phyloP scores from a whole-genome alignment of 2,797 vertebrate genomes.

The Furcifer pardalis region DNA sequence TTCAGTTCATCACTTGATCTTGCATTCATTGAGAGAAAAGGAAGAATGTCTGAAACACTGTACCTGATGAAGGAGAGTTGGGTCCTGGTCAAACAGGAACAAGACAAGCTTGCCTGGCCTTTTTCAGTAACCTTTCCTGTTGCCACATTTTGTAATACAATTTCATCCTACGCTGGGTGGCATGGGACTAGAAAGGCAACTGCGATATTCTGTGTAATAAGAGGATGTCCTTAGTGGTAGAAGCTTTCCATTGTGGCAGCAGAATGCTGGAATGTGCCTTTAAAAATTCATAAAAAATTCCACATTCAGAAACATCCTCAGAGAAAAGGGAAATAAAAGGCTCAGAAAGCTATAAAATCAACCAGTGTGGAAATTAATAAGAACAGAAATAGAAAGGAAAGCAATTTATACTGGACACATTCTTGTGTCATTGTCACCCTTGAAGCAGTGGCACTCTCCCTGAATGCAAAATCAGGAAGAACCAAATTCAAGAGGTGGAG shows the following conservation, averaged over 20 bases:
- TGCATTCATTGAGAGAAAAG: neutral
- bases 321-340: conserved; percentile 22
- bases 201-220: neutral
- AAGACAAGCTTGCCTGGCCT: neutral
- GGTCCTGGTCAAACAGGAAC: neutral
- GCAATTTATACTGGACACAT: conserved; percentile 30
- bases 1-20: neutral
- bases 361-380: conserved; percentile 33
- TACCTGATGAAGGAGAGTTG: too few species aligned
- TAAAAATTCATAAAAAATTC: conserved; percentile 8
- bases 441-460: neutral
- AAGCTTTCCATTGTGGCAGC: neutral
- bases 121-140: neutral
- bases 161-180: neutral
- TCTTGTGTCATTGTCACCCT: neutral
- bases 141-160: neutral
- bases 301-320: neutral
- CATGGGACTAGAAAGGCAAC: neutral
- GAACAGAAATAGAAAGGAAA: conserved; percentile 18
- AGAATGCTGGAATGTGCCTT: conserved; percentile 1
- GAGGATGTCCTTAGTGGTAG: neutral
- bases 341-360: conserved; percentile 26
- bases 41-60: neutral
- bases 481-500: neutral
- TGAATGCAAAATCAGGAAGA: conserved; percentile 21